These are phyloP conservation scores for Heteractis magnifica DNA, from an alignment of 92 coral and sea anemone species.

Conservation along the genomic window DNA sequence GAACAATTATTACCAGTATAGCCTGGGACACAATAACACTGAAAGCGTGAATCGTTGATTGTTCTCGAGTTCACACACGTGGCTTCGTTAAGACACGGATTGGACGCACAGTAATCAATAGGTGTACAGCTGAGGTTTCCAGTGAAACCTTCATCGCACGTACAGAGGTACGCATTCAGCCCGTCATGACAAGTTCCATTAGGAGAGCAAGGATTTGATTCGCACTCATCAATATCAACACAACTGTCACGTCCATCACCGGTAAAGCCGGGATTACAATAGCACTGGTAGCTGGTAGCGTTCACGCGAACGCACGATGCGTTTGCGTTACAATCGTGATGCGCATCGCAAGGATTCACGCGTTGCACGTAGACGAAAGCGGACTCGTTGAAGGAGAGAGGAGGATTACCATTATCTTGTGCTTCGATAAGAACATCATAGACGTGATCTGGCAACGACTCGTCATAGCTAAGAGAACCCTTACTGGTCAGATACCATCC, in stretches of 20 bases:
- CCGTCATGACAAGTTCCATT: slow-evolving; percentile 69
- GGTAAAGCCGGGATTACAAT: slow-evolving; percentile 70
- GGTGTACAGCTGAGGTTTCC: slow-evolving; percentile 34
- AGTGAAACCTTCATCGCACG: slow-evolving; percentile 61
- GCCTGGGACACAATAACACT: slow-evolving; percentile 66
- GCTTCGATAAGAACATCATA: slow-evolving; percentile 63
- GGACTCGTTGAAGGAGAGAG: slow-evolving; percentile 56
- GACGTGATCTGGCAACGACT: slow-evolving; percentile 6
- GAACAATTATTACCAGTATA: slow-evolving; percentile 62
- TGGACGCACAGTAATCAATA: slow-evolving; percentile 49
- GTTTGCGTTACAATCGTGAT: slow-evolving; percentile 67
- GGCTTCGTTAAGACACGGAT: slow-evolving; percentile 58
- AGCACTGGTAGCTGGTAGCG: slow-evolving; percentile 62
- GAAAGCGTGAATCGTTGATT: slow-evolving; percentile 18
- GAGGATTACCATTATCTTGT: slow-evolving; percentile 64
- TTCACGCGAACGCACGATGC: slow-evolving; percentile 75
- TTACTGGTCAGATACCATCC: slow-evolving; percentile 45
- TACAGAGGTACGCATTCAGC: slow-evolving; percentile 65
- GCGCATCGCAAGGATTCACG: slow-evolving; percentile 74
- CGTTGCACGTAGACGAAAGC: slow-evolving; percentile 60
- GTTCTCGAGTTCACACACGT: slow-evolving; percentile 32
- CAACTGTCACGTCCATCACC: slow-evolving; percentile 83
- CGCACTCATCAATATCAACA: slow-evolving; percentile 78
- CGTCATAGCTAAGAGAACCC: slow-evolving; percentile 64
- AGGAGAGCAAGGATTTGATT: slow-evolving; percentile 49